Evolutionary conservation across 2,113 vertebrate species (phyloP).

Genomic region (Porphyrio hochstetteri): DNA sequence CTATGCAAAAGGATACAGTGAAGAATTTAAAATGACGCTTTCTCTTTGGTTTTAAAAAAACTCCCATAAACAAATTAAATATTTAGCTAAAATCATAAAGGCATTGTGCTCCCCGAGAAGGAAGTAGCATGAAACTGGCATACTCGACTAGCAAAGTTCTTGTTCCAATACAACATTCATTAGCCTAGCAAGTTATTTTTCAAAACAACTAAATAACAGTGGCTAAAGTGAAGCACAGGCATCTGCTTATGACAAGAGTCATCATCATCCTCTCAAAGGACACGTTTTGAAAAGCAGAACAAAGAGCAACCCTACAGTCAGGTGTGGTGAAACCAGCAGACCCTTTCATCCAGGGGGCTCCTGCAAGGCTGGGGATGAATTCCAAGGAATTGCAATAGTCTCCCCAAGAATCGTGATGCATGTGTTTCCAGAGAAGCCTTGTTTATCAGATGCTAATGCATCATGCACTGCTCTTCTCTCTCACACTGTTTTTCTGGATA

Average conservation of each 20-base stretch:
- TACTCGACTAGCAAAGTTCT: background rate
- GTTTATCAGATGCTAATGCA: background rate
- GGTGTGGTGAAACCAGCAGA: background rate
- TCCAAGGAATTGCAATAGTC: background rate
- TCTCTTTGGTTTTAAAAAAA: background rate
- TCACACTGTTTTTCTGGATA: background rate
- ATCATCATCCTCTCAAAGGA: background rate
- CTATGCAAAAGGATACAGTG: background rate
- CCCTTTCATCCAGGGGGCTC: background rate
- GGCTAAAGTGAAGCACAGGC: background rate
- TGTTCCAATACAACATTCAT: background rate
- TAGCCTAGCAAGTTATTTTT: background rate
- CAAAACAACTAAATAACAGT: background rate
- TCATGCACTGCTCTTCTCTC: background rate
- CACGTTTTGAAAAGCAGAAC: background rate
- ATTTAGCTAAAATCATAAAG: background rate
- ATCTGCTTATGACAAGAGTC: background rate
- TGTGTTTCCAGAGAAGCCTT: background rate
- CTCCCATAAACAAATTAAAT: background rate
- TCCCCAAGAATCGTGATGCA: background rate
- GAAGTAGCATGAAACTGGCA: background rate
- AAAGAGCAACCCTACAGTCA: background rate
- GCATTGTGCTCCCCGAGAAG: background rate
- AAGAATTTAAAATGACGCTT: background rate
- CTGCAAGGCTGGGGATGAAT: constrained; percentile 15